Conservation (phyloP, 1,140 invertebrate species). For the Glossosoma conforme region DNA sequence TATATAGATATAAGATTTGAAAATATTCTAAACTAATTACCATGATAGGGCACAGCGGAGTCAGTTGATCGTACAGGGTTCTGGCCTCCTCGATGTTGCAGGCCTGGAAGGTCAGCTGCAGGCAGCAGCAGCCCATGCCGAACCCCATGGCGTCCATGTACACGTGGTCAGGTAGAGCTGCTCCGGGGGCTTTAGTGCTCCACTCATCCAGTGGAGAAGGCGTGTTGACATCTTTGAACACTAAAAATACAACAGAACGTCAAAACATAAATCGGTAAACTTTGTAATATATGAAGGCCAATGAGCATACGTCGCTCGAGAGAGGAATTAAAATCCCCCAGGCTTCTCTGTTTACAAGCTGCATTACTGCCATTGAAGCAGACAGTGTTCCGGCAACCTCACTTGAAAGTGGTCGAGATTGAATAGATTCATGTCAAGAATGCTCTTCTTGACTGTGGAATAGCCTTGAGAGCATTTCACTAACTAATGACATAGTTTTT, state of each 20-base stretch:
- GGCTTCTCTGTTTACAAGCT: background rate
- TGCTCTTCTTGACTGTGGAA: too few relatives aligned
- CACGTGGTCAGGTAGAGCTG: constrained; percentile 78
- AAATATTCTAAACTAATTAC: constrained; percentile 44
- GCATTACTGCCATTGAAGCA: too few relatives aligned
- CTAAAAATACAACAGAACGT: constrained; percentile 55
- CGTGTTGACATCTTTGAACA: constrained; percentile 85
- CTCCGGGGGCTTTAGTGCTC: constrained; percentile 48
- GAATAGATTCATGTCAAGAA: too few relatives aligned
- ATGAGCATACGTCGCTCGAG: background rate
- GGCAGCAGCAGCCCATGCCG: constrained; percentile 98
- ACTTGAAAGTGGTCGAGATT: too few relatives aligned
- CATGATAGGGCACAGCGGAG: constrained; percentile 96
- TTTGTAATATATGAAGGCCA: too few relatives aligned
- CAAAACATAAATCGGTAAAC: too few relatives aligned
- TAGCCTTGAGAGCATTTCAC: too few relatives aligned
- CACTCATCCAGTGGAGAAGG: constrained; percentile 77
- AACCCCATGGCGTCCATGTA: constrained; percentile 99
- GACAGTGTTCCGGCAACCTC: too few relatives aligned
- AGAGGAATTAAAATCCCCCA: background rate
- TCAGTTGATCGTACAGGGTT: constrained; percentile 94
- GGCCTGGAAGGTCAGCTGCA: constrained; percentile 95
- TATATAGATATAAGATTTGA: too few relatives aligned
- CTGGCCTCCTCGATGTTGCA: constrained; percentile 95
- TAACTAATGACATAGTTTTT: too few relatives aligned